These are phyloP conservation scores for Copidosoma aretas DNA, from an alignment of 2,888 invertebrate species.

Conservation along the genomic window DNA sequence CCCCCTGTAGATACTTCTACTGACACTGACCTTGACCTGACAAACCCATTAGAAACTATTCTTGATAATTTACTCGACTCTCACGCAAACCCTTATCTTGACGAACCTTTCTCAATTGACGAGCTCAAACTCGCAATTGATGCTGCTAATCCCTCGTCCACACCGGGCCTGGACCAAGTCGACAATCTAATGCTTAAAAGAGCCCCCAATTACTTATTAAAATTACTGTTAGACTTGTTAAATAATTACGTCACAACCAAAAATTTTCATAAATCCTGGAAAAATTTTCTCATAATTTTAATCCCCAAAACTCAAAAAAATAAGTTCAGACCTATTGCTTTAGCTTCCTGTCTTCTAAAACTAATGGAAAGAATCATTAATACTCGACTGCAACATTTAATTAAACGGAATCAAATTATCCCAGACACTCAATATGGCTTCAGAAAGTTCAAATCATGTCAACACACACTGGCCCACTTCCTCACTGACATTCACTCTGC, in stretches of 20 bases:
- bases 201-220: background rate
- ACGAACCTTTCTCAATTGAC: background rate
- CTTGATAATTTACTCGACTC: too few species aligned
- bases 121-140: slow-evolving; percentile 2
- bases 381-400: background rate
- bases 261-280: background rate
- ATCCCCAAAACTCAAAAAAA: slow-evolving; percentile 1
- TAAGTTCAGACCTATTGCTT: slow-evolving; percentile 2
- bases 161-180: slow-evolving; percentile 12
- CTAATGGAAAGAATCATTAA: slow-evolving; percentile 12
- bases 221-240: background rate
- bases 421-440: background rate
- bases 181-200: slow-evolving; percentile 5
- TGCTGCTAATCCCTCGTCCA: background rate
- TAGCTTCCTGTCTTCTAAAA: slow-evolving; percentile 7
- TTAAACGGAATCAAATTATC: background rate
- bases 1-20: background rate
- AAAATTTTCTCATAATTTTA: slow-evolving; percentile 1
- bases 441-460: background rate
- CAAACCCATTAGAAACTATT: too few species aligned
- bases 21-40: too few species aligned
- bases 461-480: background rate
- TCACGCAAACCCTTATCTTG: background rate
- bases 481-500: background rate
- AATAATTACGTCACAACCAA: background rate